Base-by-base conservation (phyloP, 2,113 vertebrate genomes). In the Oryzias javanicus region DNA sequence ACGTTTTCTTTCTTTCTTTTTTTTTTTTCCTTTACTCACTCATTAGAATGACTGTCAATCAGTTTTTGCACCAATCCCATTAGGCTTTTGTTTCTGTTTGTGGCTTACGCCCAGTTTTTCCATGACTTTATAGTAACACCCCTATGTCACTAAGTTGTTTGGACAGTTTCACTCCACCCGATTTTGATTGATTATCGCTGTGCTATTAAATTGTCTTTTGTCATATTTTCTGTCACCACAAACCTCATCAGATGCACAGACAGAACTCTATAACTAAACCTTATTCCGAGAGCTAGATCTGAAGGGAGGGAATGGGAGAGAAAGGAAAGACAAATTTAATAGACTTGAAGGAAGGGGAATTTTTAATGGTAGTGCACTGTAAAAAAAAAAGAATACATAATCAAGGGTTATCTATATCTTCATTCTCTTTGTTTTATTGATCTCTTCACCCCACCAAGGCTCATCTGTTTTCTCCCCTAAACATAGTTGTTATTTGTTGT, bases 201-300 rank as follows among this genome's bases (percentile, higher is more conserved):
- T 57, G 67, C 42, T 60, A 20, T 78, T 76, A 61, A 74, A 56
- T 42, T 27, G 58, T 62, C 41, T 47, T 22, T 45, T n/a, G 48
- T 48, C 54, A 74, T 56, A 52, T 70, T 67, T 27, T 29, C 51
- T 54, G 57, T 70, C 19, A 64, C 27, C 60, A 58, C 27, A 66
- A 63, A 79, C n/a, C 48, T 24, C 45, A 63, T 8, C 6, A 57
- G 64, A 70, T 69, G 49, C 64, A n/a, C 18, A 55, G 54, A 70
- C 67, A 60, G 53, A 62, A 72, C 64, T 71, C 64, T 48, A 55
- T 46, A 66, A 67, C 61, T 67, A 44, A 70, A 62, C 64, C 59
- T 79, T 75, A 81, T 77, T 62, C 75, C 57, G 22, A 52, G 55
- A 70, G 72, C 74, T 49, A 64, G 60, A 70, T 50, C 0, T 7